These are phyloP conservation scores for Stegostoma tigrinum DNA, from an alignment of 2,113 vertebrate genomes.

Conservation along the genomic window DNA sequence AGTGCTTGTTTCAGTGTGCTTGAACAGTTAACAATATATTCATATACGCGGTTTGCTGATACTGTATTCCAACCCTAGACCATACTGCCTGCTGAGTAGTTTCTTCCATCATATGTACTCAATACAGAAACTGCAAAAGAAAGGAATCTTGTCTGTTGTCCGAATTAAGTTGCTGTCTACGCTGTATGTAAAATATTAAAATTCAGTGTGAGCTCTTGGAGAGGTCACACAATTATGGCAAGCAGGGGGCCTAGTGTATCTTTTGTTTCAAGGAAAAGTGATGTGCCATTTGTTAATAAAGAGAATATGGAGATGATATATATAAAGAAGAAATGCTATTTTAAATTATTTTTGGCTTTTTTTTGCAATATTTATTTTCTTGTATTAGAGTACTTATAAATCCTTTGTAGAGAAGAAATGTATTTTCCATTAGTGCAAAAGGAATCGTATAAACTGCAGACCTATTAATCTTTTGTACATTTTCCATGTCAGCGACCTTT, in stretches of 20 bases:
- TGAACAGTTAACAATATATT: slow-evolving; percentile 38
- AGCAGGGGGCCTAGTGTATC: slow-evolving; percentile 86
- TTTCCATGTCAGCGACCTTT: slow-evolving; percentile 88
- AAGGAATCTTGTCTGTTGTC: slow-evolving; percentile 28
- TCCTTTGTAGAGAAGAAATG: slow-evolving; percentile 97
- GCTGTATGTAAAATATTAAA: slow-evolving; percentile 47
- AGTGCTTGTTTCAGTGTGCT: slow-evolving; percentile 63
- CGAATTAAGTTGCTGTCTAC: slow-evolving; percentile 21
- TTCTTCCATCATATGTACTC: slow-evolving; percentile 32
- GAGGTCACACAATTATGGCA: slow-evolving; percentile 86
- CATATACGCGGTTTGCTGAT: slow-evolving; percentile 29
- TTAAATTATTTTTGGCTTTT: slow-evolving; percentile 99
- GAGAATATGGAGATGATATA: slow-evolving; percentile 81
- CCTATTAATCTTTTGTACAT: slow-evolving; percentile 99
- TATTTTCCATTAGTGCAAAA: slow-evolving; percentile 99
- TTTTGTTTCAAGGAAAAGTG: slow-evolving; percentile 93
- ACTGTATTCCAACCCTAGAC: slow-evolving; percentile 33
- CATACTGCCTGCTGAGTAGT: slow-evolving; percentile 36
- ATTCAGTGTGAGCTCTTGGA: slow-evolving; percentile 67
- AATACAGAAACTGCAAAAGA: slow-evolving; percentile 34
- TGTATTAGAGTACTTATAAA: slow-evolving; percentile 79
- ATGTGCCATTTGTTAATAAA: slow-evolving; percentile 99
- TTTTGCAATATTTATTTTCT: slow-evolving; percentile 99
- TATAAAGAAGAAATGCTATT: slow-evolving; percentile 96
- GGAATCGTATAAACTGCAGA: slow-evolving; percentile 47